phyloP scores from a whole-genome alignment of 1,140 invertebrate species.

The Drosophila sechellia region DNA sequence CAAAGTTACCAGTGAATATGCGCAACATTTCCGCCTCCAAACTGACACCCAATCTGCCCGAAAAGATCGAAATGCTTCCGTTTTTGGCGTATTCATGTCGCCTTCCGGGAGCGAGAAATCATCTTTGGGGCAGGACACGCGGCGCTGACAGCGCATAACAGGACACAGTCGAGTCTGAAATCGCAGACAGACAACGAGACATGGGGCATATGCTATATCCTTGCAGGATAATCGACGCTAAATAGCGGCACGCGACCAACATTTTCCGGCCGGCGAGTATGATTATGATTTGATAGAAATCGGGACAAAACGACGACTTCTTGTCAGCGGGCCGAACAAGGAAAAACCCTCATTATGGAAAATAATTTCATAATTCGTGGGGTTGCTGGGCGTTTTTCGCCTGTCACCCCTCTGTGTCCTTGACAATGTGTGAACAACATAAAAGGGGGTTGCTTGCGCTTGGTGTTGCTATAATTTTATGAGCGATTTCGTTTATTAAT shows the following conservation, averaged over 20 bases:
- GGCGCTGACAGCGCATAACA: constrained; percentile 63
- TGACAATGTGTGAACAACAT: constrained; percentile 68
- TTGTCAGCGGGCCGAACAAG: constrained; percentile 32
- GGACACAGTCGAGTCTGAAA: constrained; percentile 26
- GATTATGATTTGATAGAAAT: constrained; percentile 68
- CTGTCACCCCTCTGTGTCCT: constrained; percentile 18
- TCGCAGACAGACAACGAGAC: constrained; percentile 27
- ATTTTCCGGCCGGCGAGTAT: constrained; percentile 67
- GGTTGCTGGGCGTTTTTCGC: constrained; percentile 33
- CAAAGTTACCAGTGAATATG: constrained; percentile 26
- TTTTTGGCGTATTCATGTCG: constrained; percentile 4
- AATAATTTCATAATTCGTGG: constrained; percentile 80
- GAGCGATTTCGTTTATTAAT: constrained; percentile 80
- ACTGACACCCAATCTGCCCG: constrained; percentile 36
- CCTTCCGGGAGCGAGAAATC: constrained; percentile 63
- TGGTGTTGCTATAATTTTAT: constrained; percentile 81
- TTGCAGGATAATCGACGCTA: constrained; percentile 75
- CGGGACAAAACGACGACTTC: constrained; percentile 62
- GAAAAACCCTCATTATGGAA: constrained; percentile 64
- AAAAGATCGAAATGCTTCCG: constrained; percentile 38
- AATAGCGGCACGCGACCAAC: constrained; percentile 77
- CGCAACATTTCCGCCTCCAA: constrained; percentile 33
- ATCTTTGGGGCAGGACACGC: constrained; percentile 43
- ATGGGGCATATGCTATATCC: constrained; percentile 68
- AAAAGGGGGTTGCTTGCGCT: constrained; percentile 18